Conservation (phyloP, 2,113 vertebrate species). For the Misgurnus mizolepis region DNA sequence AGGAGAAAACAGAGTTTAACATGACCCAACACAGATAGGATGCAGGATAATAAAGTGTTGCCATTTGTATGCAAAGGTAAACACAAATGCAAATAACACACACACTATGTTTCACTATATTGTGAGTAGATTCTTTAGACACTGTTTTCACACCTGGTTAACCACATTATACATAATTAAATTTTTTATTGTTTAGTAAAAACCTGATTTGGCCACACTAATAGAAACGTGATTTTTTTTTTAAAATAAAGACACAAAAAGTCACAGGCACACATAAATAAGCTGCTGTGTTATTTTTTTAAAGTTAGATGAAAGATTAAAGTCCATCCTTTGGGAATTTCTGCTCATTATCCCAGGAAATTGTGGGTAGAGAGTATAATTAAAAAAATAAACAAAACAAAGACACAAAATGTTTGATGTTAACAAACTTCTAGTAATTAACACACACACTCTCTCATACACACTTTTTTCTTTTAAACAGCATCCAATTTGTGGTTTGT, state of each 20-base stretch:
- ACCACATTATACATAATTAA: no score
- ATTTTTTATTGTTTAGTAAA: no score
- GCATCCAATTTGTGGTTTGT: not conserved
- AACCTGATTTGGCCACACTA: not conserved
- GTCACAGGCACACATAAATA: not conserved
- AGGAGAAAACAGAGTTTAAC: not conserved
- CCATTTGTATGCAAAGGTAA: not conserved
- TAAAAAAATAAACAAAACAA: not conserved
- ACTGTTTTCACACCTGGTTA: no score
- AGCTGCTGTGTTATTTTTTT: not conserved
- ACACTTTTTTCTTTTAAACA: not conserved
- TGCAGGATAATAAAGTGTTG: not conserved
- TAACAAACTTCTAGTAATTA: not conserved
- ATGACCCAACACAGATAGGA: not conserved
- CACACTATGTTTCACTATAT: no score
- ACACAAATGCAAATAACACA: slow-evolving; percentile 12
- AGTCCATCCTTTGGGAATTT: not conserved
- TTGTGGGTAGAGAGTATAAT: not conserved
- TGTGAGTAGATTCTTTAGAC: no score
- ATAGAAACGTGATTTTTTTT: not conserved
- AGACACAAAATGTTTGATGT: not conserved
- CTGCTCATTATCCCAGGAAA: not conserved
- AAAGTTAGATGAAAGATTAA: not conserved
- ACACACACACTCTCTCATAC: not conserved
- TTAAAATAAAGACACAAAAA: not conserved